Base-by-base conservation (phyloP, 2,797 vertebrate species). In the Clarias pachynema region DNA sequence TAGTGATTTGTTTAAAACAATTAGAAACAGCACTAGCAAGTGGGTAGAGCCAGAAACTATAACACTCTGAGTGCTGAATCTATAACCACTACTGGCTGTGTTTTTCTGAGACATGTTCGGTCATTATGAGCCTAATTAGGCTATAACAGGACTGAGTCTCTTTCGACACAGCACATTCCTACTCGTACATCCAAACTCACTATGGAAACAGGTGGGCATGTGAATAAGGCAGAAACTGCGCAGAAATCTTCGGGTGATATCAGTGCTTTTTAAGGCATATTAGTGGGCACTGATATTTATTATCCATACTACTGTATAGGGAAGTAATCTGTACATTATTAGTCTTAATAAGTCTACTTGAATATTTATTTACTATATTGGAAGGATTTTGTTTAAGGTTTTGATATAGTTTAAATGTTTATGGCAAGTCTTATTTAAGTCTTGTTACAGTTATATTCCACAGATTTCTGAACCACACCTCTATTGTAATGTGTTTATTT, bases 1-100 rank as follows among this genome's bases (percentile, higher is more conserved):
- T 81, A 86, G 74, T 87, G 59, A 89, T 89, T 87, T 88, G 80
- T 89, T 85, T 86, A 85, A 86, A 89, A 89, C 86, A 89, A 87
- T 88, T 89, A 87, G 65, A 85, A 88, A 75, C 37, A 34, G 37
- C 37, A 37, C 83, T 60, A 84, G 74, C 10, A 65, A 29, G 79
- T 85, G 79, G 80, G 59, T 77, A 83, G 86, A 56, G 86, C 79
- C 80, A 82, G 66, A 63, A 24, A 10, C n/a, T 22, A 77, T 83
- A 81, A 77, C 53, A 86, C 60, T 65, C 37, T 85, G 83, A 77
- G 83, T 62, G 59, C 26, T 31, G 56, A 49, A 22, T 80, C 60
- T 81, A 81, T 74, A 79, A 69, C 5, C 63, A 70, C 44, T 44
- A 81, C 72, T 74, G 40, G 66, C 66, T 44, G 26, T 85, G 84